These are phyloP conservation scores for Scelioninae gen. 1 DNA, from an alignment of 2,888 invertebrate species.

Conservation along the genomic window DNA sequence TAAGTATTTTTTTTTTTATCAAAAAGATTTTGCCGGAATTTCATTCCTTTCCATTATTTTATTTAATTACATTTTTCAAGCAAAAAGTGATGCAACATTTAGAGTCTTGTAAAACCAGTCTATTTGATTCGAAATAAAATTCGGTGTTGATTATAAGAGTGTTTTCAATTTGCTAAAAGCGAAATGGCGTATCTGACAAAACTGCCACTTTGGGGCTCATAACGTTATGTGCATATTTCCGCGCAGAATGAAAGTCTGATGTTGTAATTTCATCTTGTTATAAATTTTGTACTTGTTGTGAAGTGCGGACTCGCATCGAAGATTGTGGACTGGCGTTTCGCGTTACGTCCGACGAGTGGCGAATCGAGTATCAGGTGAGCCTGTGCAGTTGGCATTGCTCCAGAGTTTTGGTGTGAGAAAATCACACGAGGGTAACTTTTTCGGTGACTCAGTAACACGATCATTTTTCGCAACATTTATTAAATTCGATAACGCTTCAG, in stretches of 20 bases:
- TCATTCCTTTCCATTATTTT: no score
- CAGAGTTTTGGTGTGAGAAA: constrained; percentile 76
- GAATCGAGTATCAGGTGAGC: constrained; percentile 72
- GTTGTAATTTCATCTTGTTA: constrained; percentile 61
- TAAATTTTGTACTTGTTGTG: constrained; percentile 62
- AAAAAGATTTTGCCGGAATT: no score
- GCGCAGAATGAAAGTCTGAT: constrained; percentile 56
- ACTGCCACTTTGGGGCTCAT: constrained; percentile 46
- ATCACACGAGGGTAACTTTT: constrained; percentile 71
- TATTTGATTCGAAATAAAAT: constrained; percentile 28
- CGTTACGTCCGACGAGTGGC: constrained; percentile 60
- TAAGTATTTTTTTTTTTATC: no score
- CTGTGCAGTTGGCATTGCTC: constrained; percentile 77
- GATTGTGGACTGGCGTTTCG: constrained; percentile 38
- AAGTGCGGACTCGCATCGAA: constrained; percentile 7
- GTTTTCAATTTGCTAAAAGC: constrained; percentile 62
- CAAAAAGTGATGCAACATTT: background rate
- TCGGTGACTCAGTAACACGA: constrained; percentile 72
- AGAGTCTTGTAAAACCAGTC: background rate
- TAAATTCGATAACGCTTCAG: constrained; percentile 78
- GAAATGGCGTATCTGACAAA: constrained; percentile 42
- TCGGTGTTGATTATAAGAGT: constrained; percentile 50
- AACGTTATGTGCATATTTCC: constrained; percentile 44
- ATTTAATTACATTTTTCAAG: no score
- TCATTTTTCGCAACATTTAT: constrained; percentile 78